Evolutionary conservation across 2,797 vertebrate species (phyloP), one percentile per base, ranked within the genome.

Genomic region (Anas bernieri): DNA sequence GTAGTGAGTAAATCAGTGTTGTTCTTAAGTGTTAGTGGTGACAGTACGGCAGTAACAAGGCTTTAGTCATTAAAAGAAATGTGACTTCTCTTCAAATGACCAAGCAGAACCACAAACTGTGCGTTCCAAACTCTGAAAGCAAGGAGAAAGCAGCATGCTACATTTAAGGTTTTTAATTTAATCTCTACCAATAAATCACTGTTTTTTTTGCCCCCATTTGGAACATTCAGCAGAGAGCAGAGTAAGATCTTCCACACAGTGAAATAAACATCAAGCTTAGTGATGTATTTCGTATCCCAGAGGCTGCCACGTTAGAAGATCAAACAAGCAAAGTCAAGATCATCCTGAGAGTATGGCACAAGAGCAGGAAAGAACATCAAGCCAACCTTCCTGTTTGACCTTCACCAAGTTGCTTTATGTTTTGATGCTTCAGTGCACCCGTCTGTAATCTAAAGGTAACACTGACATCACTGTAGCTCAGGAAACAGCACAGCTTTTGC

Each of bases 21-120:
- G 88, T 79, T 91, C 74, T 90, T 83, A 92, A 95, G 86, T 54
- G 61, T 90, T 86, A 96, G 35, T n/a, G 28, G 68, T 72, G 72
- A 92, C 35, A 76, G 61, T 26, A 31, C 80, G 80, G 83, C 68
- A 92, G 61, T 92, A 94, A 86, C n/a, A 77, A 22, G 70, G 63
- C 31, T 84, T 82, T 76, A 79, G 73, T 52, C 41, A 64, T 77
- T 86, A 86, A 90, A 92, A 92, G 52, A 93, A 96, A 93, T 56
- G 56, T 54, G 61, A 81, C 23, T 88, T 90, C 69, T 91, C 55
- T 69, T 85, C 75, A 88, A 87, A 72, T 55, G 67, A 84, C 55
- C 74, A 90, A 81, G 59, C 6, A 94, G 59, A 88, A 61, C 22
- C 43, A 92, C 0, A 0, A 14, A 90, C 56, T 80, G 39, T 70